These are phyloP conservation scores for Serinus canaria DNA, from an alignment of 2,113 vertebrate genomes.

Conservation along the genomic window DNA sequence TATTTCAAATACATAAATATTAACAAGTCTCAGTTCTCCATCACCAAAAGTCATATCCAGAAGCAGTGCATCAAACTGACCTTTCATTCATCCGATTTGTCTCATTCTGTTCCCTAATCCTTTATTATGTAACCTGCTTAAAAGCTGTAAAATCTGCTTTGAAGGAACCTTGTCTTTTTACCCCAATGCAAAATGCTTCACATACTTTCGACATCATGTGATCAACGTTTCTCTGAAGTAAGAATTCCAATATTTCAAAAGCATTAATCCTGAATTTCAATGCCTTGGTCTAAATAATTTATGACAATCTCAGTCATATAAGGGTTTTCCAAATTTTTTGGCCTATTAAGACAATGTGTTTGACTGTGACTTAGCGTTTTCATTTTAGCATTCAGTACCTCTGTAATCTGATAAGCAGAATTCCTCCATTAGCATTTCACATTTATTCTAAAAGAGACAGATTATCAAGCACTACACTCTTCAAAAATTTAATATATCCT, in stretches of 20 bases:
- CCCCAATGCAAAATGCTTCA: conserved; percentile 22
- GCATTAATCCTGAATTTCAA: not conserved
- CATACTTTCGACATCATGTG: conserved; percentile 44
- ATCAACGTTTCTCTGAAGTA: not conserved
- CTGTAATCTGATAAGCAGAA: not conserved
- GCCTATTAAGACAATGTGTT: not conserved
- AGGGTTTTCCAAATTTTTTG: not conserved
- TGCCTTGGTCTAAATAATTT: not conserved
- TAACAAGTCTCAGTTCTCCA: not conserved
- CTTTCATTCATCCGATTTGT: conserved; percentile 51
- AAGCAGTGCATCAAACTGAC: conserved; percentile 8
- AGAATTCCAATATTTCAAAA: not conserved
- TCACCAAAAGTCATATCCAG: not conserved
- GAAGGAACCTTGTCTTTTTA: conserved; percentile 48
- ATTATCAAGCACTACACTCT: not conserved
- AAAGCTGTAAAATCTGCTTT: conserved; percentile 57
- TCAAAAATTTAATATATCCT: not conserved
- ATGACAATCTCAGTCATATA: not conserved
- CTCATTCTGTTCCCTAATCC: conserved; percentile 56
- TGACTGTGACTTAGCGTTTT: not conserved
- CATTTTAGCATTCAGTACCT: not conserved
- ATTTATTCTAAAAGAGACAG: not conserved
- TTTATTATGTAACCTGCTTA: conserved; percentile 58
- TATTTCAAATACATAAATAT: not conserved
- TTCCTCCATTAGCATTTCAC: not conserved